Conservation (phyloP, 2,797 vertebrate genomes). For the Rousettus madagascariensis region DNA sequence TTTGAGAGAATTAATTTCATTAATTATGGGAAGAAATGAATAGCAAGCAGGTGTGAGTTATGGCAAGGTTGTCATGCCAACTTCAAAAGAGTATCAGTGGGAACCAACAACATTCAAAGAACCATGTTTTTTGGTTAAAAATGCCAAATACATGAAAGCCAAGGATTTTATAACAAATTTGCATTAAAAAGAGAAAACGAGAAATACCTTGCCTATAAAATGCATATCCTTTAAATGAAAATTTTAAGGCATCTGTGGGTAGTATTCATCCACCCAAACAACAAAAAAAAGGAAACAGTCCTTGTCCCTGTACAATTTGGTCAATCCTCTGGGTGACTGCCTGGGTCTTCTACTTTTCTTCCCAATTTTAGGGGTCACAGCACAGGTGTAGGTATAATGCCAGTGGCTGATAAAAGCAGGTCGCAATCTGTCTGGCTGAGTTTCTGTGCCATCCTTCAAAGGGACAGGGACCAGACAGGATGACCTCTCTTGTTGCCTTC, state of each 20-base stretch:
- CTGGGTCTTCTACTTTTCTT: conserved; percentile 69
- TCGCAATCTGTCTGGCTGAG: conserved; percentile 66
- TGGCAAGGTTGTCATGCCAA: background rate
- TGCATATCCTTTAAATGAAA: background rate
- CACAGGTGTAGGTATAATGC: conserved; percentile 57
- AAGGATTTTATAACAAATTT: background rate
- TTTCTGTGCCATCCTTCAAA: conserved; percentile 74
- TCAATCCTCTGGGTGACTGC: conserved; percentile 56
- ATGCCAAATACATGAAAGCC: background rate
- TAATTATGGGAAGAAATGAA: background rate
- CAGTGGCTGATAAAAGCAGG: conserved; percentile 75
- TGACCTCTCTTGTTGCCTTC: conserved; percentile 67
- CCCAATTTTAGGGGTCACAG: conserved; percentile 76
- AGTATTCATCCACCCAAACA: background rate
- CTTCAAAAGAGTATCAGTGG: background rate
- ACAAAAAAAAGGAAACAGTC: background rate
- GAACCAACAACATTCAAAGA: background rate
- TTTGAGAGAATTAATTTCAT: background rate
- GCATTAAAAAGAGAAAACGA: background rate
- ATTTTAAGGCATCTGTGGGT: background rate
- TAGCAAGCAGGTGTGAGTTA: background rate
- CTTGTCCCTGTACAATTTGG: background rate
- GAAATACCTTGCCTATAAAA: background rate
- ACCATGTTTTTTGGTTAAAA: background rate
- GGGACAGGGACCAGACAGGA: conserved; percentile 71